phyloP scores from a whole-genome alignment of 2,888 invertebrate genomes.

The Oscheius sp. region DNA sequence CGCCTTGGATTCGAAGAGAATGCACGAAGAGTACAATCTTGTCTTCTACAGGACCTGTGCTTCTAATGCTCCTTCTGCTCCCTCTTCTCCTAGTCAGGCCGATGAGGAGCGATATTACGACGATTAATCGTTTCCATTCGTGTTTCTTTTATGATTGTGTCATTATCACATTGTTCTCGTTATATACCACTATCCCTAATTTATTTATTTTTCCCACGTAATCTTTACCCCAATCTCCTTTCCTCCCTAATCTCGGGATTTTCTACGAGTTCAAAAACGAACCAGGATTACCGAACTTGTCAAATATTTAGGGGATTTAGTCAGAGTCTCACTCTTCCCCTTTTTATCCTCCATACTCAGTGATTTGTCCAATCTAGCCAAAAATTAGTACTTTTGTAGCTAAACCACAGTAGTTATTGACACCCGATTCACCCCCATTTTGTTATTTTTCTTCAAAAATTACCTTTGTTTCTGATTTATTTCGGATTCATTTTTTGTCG shows the following conservation, averaged over 20 bases:
- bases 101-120: too few species aligned
- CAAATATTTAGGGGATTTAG: constrained; percentile 25
- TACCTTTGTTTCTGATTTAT: not conserved
- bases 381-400: not conserved
- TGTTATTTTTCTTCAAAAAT: constrained; percentile 5
- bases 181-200: constrained; percentile 24
- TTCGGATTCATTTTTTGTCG: not conserved
- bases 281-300: constrained; percentile 34
- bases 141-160: constrained; percentile 1
- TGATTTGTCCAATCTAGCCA: constrained; percentile 33
- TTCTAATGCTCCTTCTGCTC: not conserved
- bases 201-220: constrained; percentile 4
- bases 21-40: constrained; percentile 70
- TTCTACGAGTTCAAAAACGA: constrained; percentile 28
- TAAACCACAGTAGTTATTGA: not conserved
- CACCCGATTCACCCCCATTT: not conserved
- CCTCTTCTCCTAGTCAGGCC: not conserved
- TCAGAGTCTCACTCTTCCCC: not conserved
- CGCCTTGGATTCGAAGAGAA: constrained; percentile 50
- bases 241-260: constrained; percentile 10
- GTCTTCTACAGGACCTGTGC: constrained; percentile 70
- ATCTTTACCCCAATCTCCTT: not conserved
- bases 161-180: constrained; percentile 12
- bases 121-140: not conserved
- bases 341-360: constrained; percentile 18